A percentile compares a stretch with the other conserved stretches of the same genome.
Conservation (phyloP, 37 sponge, comb jelly and placozoan genomes). For the Beroe forskalii region DNA sequence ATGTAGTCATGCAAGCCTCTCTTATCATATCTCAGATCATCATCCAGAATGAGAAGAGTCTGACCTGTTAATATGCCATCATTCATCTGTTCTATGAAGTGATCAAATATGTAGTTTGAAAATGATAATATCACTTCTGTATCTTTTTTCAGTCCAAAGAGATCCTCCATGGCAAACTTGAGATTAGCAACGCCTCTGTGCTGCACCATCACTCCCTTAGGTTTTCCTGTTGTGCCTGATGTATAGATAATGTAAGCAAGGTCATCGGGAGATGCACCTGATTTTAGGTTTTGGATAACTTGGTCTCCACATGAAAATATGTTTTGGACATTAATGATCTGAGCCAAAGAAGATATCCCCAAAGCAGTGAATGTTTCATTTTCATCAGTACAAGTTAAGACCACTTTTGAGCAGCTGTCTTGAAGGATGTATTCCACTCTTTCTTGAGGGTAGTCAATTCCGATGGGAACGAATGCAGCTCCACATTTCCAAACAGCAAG, state of each 20-base stretch:
- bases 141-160: background rate
- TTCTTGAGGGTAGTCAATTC: constrained; percentile 5
- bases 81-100: background rate
- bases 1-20: background rate
- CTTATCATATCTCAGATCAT: background rate
- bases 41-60: background rate
- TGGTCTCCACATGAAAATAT: background rate
- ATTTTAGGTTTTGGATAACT: background rate
- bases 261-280: background rate
- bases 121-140: background rate
- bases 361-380: background rate
- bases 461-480: constrained; percentile 66
- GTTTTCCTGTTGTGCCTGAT: constrained; percentile 70
- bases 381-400: constrained; percentile 39
- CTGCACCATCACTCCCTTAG: constrained; percentile 66
- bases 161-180: background rate
- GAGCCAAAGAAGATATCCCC: background rate
- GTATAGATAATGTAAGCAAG: constrained; percentile 67
- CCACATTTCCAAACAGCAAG: constrained; percentile 66
- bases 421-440: constrained; percentile 8
- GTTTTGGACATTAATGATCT: background rate
- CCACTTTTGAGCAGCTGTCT: background rate
- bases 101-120: background rate
- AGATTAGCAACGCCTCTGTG: background rate
- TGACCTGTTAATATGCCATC: background rate